A percentile compares a stretch with the other conserved stretches of the same genome.
These are phyloP conservation scores for Sialia sialis DNA, from an alignment of 2,113 vertebrate species.

Conservation along the genomic window DNA sequence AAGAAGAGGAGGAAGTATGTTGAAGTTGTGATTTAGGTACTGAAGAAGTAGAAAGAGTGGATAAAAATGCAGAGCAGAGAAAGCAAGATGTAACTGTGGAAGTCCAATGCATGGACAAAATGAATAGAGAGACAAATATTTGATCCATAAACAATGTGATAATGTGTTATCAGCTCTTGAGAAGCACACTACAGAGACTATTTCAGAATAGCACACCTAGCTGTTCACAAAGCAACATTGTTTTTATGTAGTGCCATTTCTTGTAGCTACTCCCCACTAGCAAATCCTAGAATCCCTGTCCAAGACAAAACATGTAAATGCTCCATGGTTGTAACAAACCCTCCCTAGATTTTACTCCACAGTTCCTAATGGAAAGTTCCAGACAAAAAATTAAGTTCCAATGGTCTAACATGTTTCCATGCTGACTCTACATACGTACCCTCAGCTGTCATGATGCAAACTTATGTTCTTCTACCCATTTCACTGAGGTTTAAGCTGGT, in stretches of 20 bases:
- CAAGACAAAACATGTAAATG: not conserved
- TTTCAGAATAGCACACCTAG: not conserved
- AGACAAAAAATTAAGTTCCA: not conserved
- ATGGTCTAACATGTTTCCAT: not conserved
- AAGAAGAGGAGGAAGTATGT: not conserved
- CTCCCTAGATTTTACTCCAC: not conserved
- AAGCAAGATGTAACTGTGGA: not conserved
- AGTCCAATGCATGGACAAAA: not conserved
- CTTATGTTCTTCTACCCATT: not conserved
- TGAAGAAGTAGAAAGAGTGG: not conserved
- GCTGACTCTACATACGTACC: not conserved
- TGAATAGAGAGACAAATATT: not conserved
- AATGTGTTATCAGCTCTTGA: not conserved
- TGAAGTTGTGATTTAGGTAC: not conserved
- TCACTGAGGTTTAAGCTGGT: not conserved
- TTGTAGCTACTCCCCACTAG: not conserved
- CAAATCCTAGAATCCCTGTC: not conserved
- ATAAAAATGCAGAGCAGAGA: not conserved
- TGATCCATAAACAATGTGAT: not conserved
- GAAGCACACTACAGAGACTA: not conserved
- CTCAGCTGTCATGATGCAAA: not conserved
- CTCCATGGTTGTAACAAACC: not conserved
- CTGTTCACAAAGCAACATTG: not conserved
- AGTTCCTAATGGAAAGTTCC: not conserved
- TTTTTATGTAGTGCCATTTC: not conserved